A percentile compares a stretch with the other conserved stretches of the same genome.
Evolutionary conservation across 2,888 invertebrate species (phyloP).

Genomic region (Phengaris alcon): DNA sequence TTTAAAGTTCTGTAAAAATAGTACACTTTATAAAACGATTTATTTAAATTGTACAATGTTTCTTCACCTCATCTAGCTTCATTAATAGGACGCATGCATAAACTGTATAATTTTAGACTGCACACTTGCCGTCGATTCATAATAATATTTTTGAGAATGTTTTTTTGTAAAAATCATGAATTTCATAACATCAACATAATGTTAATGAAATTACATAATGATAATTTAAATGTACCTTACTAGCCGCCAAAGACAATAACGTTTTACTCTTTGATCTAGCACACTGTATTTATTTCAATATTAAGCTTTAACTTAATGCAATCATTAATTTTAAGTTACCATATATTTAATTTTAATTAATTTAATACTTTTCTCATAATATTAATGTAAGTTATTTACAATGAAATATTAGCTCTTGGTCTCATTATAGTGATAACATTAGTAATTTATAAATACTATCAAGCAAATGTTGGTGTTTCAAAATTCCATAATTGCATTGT

Average conservation of each 20-base stretch:
- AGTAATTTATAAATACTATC: background rate
- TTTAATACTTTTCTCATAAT: conserved; percentile 8
- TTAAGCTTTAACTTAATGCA: conserved; percentile 25
- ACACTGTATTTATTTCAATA: conserved; percentile 13
- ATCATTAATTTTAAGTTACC: conserved; percentile 29
- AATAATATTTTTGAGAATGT: background rate
- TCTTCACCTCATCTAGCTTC: too few relatives aligned
- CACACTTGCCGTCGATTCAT: too few relatives aligned
- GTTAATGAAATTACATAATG: background rate
- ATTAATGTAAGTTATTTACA: background rate
- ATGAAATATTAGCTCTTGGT: conserved; percentile 14
- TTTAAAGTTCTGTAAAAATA: too few relatives aligned
- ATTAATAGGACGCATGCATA: too few relatives aligned
- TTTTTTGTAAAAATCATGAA: background rate
- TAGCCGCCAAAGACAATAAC: conserved; percentile 16
- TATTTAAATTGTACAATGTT: too few relatives aligned
- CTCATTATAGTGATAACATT: conserved; percentile 13
- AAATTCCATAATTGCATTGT: background rate
- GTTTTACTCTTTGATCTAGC: conserved; percentile 7
- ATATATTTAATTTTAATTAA: conserved; percentile 24
- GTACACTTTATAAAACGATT: too few relatives aligned
- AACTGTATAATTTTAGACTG: too few relatives aligned
- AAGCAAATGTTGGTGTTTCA: background rate
- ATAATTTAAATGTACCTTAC: conserved; percentile 18
- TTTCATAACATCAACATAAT: background rate